These are phyloP conservation scores for Cantharis flavilabris DNA, from an alignment of 2,888 invertebrate species.

Conservation along the genomic window DNA sequence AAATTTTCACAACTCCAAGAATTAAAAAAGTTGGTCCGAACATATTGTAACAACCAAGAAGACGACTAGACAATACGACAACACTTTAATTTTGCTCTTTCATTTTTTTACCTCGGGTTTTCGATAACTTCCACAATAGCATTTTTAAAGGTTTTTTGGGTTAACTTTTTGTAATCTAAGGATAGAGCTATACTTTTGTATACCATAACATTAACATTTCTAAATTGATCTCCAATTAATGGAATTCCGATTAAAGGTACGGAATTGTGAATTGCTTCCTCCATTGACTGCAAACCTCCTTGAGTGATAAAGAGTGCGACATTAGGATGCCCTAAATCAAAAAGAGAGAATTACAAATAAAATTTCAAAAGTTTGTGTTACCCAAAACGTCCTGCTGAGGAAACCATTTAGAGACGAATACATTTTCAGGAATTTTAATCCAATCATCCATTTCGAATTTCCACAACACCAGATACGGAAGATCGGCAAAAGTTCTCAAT, in stretches of 20 bases:
- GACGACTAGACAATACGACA: no score
- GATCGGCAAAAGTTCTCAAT: constrained; percentile 2
- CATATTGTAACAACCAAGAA: no score
- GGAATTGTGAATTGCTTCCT: constrained; percentile 53
- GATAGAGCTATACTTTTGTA: constrained; percentile 13
- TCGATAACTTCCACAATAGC: constrained; percentile 31
- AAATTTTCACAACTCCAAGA: no score
- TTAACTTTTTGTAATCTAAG: constrained; percentile 16
- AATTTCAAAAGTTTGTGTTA: not conserved
- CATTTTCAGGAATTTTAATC: not conserved
- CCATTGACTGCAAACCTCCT: constrained; percentile 56
- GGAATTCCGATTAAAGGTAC: constrained; percentile 55
- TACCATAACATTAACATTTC: constrained; percentile 26
- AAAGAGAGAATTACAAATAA: not conserved
- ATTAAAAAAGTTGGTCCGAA: no score
- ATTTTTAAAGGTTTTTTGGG: constrained; percentile 12
- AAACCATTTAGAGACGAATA: not conserved
- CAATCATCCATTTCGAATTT: not conserved
- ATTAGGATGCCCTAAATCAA: constrained; percentile 49
- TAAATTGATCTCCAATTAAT: constrained; percentile 48
- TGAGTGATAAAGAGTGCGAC: constrained; percentile 56
- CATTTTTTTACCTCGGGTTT: constrained; percentile 23
- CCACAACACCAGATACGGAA: not conserved
- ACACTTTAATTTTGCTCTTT: no score
- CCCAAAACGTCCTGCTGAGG: not conserved